Base-by-base conservation (phyloP, 2,113 vertebrate genomes). In the Otolemur garnettii region DNA sequence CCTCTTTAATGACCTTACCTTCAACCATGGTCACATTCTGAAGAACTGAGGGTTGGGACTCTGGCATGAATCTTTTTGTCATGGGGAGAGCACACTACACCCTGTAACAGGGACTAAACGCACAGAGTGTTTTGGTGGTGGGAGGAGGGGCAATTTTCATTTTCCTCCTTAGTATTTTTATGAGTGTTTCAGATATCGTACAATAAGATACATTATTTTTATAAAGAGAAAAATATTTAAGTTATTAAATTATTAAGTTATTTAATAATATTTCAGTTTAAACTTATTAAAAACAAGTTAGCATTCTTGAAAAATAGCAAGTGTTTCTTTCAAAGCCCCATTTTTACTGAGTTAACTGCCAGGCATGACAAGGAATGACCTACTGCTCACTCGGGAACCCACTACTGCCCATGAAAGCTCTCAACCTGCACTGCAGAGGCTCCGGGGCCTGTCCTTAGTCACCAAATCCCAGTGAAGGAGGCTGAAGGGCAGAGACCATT, bases 231-330 rank as follows among this genome's bases (percentile, higher is more conserved):
- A 91, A 95, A 79, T 38, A 38, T 38, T 38, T 38, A 38, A 38
- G 38, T 38, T 38, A 38, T 38, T 2, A 38, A 38, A 38, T 38
- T 38, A 38, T 38, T 38, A 38, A 38, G 38, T 38, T 38, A 38
- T 38, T 38, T 38, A 38, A 71, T 28, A 93, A 91, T 30, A 5
- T 13, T 38, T 94, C 28, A 64, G 62, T 13, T 64, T 64, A 64
- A 64, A 64, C 62, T 28, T 28, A 64, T 96, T 96, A 95, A 88
- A 93, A 94, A 87, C 57, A 91, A 55, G 68, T 85, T 72, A 11
- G 17, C 79, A 91, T 96, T 96, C 90, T 86, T 91, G 69, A 82
- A 64, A 84, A 92, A 69, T 1, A 38, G 33, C 50, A 81, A 59
- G 19, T 13, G 17, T 74, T 90, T 79, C 91, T 74, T 74, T 86